A percentile compares a stretch with the other conserved stretches of the same genome.
Evolutionary conservation across 2,888 invertebrate genomes (phyloP).

Genomic region (Auanema sp.): DNA sequence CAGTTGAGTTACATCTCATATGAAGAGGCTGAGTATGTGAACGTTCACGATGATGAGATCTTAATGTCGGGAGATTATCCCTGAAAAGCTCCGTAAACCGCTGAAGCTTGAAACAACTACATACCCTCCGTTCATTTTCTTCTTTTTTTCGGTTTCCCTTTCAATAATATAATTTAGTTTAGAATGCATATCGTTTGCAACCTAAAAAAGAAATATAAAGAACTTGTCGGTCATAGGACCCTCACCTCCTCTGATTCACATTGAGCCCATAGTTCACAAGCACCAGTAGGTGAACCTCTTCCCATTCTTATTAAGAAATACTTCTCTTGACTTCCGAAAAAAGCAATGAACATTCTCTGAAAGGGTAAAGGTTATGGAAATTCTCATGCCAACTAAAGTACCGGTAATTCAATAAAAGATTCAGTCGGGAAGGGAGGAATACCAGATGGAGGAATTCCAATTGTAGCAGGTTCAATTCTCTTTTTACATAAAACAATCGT

Average conservation of each 20-base stretch:
- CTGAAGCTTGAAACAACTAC: not conserved
- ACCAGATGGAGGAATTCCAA: constrained; percentile 32
- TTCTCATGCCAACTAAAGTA: constrained; percentile 16
- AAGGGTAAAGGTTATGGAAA: constrained; percentile 10
- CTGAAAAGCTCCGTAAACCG: not conserved
- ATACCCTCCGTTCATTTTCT: constrained; percentile 16
- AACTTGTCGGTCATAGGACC: not conserved
- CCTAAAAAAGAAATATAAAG: not conserved
- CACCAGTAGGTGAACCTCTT: constrained; percentile 38
- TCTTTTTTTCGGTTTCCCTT: constrained; percentile 16
- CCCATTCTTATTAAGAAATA: constrained; percentile 54
- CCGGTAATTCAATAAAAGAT: constrained; percentile 46
- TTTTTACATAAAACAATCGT: constrained; percentile 45
- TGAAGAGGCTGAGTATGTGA: constrained; percentile 18
- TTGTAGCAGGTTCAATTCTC: constrained; percentile 44
- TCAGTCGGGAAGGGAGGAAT: constrained; percentile 49
- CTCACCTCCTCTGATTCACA: constrained; percentile 19
- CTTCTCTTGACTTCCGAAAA: constrained; percentile 44
- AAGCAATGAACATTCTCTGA: constrained; percentile 43
- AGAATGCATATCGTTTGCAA: constrained; percentile 13
- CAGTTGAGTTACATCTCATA: constrained; percentile 6
- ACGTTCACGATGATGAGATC: constrained; percentile 16
- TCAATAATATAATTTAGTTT: constrained; percentile 20
- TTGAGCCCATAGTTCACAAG: constrained; percentile 37
- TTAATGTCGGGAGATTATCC: not conserved